Evolutionary conservation across 2,888 invertebrate species (phyloP).

Genomic region (Emesis furor): DNA sequence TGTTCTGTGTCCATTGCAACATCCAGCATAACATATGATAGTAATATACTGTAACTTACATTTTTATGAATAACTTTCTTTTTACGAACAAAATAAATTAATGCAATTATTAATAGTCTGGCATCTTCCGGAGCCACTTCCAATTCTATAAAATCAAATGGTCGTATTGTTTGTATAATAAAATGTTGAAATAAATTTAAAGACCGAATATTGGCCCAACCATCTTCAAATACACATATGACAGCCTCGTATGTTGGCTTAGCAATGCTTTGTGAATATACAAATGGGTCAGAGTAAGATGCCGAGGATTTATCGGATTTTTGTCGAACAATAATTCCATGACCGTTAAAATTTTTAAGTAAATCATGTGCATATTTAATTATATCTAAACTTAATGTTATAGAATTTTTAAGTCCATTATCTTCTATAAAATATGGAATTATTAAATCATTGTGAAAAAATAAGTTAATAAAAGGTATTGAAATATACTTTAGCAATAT

Average conservation of each 20-base stretch:
- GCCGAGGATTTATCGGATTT: not conserved
- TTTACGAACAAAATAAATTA: constrained; percentile 77
- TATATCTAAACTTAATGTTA: constrained; percentile 77
- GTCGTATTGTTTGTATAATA: constrained; percentile 50
- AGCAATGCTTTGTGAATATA: constrained; percentile 37
- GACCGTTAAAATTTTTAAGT: constrained; percentile 76
- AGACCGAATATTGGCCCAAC: constrained; percentile 75
- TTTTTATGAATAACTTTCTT: constrained; percentile 60
- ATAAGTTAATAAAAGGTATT: constrained; percentile 69
- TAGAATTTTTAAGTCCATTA: constrained; percentile 63
- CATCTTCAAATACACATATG: constrained; percentile 78
- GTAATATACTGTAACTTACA: constrained; percentile 75
- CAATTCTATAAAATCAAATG: constrained; percentile 65
- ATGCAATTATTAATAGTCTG: constrained; percentile 76
- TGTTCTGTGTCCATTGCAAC: no score
- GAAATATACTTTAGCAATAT: constrained; percentile 67
- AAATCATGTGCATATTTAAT: constrained; percentile 79
- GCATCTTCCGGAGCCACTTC: constrained; percentile 71
- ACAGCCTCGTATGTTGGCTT: constrained; percentile 74
- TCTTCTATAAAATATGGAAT: constrained; percentile 68
- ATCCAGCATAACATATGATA: constrained; percentile 77
- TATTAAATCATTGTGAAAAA: constrained; percentile 44
- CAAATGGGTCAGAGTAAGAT: not conserved
- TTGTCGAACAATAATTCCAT: constrained; percentile 12
- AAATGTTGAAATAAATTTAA: constrained; percentile 74